phyloP scores from a whole-genome alignment of 2,888 invertebrate genomes.

The Myopa testacea region DNA sequence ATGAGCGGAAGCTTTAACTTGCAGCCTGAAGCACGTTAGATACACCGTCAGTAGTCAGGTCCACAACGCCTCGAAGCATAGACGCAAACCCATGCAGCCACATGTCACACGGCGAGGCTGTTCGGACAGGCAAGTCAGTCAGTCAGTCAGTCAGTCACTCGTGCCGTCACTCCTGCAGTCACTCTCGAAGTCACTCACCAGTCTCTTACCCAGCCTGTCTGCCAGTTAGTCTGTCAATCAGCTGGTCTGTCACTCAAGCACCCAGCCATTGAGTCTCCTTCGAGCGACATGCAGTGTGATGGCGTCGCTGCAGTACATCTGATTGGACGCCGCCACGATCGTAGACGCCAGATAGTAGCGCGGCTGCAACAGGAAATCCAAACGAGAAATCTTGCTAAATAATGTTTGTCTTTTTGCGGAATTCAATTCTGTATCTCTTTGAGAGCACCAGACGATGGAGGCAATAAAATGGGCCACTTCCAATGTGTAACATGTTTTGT shows the following conservation, averaged over 20 bases:
- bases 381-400: slow-evolving; percentile 25
- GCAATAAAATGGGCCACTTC: slow-evolving; percentile 14
- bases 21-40: background rate
- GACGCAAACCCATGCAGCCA: slow-evolving; percentile 15
- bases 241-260: slow-evolving; percentile 1
- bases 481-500: slow-evolving; percentile 12
- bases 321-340: slow-evolving; percentile 4
- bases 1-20: slow-evolving; percentile 24
- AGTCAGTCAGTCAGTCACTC: background rate
- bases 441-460: background rate
- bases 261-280: background rate
- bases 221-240: background rate
- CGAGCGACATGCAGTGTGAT: background rate
- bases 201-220: background rate
- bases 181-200: background rate
- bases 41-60: background rate
- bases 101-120: background rate
- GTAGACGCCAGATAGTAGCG: slow-evolving; percentile 23
- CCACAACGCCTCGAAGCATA: slow-evolving; percentile 25
- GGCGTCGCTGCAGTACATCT: background rate
- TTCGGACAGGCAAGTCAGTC: background rate
- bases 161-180: background rate
- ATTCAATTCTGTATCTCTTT: background rate
- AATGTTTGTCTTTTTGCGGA: slow-evolving; percentile 6
- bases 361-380: slow-evolving; percentile 3